Base-by-base conservation (phyloP, 2,888 invertebrate species). In the Alloplasta piceator region DNA sequence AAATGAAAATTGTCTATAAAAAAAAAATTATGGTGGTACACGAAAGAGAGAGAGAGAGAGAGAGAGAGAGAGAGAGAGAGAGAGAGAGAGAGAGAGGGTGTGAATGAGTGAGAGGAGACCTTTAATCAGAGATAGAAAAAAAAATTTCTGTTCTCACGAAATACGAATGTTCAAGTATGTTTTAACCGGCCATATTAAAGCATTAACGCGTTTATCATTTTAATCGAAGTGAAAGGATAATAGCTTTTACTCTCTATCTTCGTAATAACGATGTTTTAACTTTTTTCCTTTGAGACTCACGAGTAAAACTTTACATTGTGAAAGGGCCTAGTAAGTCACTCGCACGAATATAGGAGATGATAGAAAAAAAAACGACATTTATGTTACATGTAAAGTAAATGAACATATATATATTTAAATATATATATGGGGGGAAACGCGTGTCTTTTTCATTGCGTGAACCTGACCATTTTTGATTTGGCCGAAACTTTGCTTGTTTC, bases 311-410 rank as follows among this genome's bases (percentile, higher is more conserved):
- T 86, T 78, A n/a, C 78, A 82, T 80, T 85, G 84, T 80, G 80
- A 85, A 83, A 85, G 82, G 87, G 86, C 86, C 86, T 86, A 86
- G 84, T 83, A 80, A 85, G 78, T 84, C 84, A 84, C 71, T 83
- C 75, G 75, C 70, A 61, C 75, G 63, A 76, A 56, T 76, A n/a
- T n/a, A 66, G 61, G 52, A 68, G 66, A 66, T 6, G 36, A 58
- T 12, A n/a, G n/a, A 52, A 68, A 41, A 58, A 60, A 58, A 63
- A 68, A 70, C 39, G 36, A 74, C 48, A 9, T 66, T 50, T 72
- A 78, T 78, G 52, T n/a, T 60, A 68, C 10, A 56, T 56, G 26
- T 38, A 55, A n/a, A 46, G 46, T 46, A 46, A 46, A 46, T 14
- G 14, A 12, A 56, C 12, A 68, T 68, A 68, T 43, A 43, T 7